phyloP scores from a whole-genome alignment of 2,888 invertebrate genomes.

The Pimpla rufipes region DNA sequence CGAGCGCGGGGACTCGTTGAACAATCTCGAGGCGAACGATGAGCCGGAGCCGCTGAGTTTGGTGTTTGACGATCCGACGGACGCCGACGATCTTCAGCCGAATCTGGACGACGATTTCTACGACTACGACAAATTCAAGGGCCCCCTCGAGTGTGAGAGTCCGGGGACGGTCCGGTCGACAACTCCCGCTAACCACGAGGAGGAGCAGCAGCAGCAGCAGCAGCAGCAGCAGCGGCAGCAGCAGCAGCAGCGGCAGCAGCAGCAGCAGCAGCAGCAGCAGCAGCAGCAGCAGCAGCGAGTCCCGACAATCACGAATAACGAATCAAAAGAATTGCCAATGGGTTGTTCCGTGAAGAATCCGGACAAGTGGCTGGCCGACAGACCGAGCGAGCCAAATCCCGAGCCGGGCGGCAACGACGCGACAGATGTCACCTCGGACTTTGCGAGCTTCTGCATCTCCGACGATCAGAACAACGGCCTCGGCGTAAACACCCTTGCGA shows the following conservation, averaged over 20 bases:
- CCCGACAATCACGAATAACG: conserved; percentile 33
- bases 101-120: conserved; percentile 80
- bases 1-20: conserved; percentile 75
- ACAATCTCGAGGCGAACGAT: conserved; percentile 76
- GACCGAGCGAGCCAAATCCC: conserved; percentile 47
- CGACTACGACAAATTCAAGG: conserved; percentile 78
- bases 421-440: conserved; percentile 63
- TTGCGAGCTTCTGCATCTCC: conserved; percentile 65
- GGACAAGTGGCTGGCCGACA: conserved; percentile 24
- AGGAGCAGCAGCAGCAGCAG: too few relatives aligned
- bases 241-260: too few relatives aligned
- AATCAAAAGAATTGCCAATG: conserved; percentile 14
- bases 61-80: conserved; percentile 81
- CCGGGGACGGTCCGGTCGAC: conserved; percentile 36
- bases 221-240: too few relatives aligned
- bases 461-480: conserved; percentile 62
- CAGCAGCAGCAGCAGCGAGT: too few relatives aligned
- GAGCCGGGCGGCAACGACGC: conserved; percentile 54
- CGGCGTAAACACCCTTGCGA: conserved; percentile 64
- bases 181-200: background rate
- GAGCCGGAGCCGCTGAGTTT: conserved; percentile 81
- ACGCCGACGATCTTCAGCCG: conserved; percentile 72
- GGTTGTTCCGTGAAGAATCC: conserved; percentile 23
- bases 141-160: conserved; percentile 71
- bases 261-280: too few relatives aligned